A percentile compares a stretch with the other conserved stretches of the same genome.
phyloP scores from a whole-genome alignment of 2,888 invertebrate genomes.

The Drosophila prostipennis region DNA sequence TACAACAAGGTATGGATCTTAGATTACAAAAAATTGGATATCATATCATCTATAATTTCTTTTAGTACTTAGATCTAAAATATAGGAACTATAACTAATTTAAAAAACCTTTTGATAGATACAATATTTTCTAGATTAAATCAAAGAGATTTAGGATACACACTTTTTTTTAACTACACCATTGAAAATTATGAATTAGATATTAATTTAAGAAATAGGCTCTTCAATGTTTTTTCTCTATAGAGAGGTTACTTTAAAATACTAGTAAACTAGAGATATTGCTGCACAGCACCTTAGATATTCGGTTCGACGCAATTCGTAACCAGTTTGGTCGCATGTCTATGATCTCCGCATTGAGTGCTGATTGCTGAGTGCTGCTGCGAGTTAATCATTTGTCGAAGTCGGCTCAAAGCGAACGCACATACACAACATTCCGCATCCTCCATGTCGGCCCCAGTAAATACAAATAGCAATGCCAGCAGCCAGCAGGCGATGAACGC shows the following conservation, averaged over 20 bases:
- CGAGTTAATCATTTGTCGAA: slow-evolving; percentile 20
- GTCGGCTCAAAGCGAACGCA: slow-evolving; percentile 28
- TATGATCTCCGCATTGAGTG: background rate
- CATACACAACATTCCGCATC: slow-evolving; percentile 1
- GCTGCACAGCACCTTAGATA: slow-evolving; percentile 21
- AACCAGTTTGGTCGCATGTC: slow-evolving; percentile 65
- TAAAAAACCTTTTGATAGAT: no score
- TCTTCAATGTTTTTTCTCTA: background rate
- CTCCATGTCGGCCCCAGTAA: slow-evolving; percentile 22
- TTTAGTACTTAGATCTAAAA: no score
- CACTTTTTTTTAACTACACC: no score
- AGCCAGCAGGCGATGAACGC: slow-evolving; percentile 2
- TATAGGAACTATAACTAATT: no score
- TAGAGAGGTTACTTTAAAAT: background rate
- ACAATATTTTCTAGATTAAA: no score
- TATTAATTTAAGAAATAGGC: background rate
- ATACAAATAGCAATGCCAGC: slow-evolving; percentile 1
- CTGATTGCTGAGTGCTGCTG: slow-evolving; percentile 1
- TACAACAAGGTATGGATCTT: no score
- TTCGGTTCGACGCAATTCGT: slow-evolving; percentile 25
- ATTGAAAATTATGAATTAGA: no score
- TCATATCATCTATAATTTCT: no score
- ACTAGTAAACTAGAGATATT: background rate
- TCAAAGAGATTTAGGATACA: no score
- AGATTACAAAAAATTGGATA: no score